Percentiles rank a stretch among this genome's conserved stretches.
Conservation (phyloP, 2,113 vertebrate species). For the Phaethornis superciliosus region DNA sequence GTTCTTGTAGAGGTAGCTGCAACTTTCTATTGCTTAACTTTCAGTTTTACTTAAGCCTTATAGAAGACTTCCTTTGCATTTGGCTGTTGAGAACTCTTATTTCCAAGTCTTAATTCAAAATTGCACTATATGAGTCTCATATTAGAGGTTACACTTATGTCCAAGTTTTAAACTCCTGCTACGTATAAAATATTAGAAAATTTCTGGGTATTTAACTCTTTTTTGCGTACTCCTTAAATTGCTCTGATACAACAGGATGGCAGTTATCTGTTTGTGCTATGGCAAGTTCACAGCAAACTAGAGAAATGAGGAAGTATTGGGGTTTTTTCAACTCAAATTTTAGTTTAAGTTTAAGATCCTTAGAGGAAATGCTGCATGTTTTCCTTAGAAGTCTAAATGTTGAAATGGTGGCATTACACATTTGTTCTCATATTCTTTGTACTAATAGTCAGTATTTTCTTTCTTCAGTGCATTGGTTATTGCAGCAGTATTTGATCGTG, state of each 20-base stretch:
- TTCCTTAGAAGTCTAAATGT: not conserved
- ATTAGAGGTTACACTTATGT: not conserved
- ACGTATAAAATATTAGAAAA: not conserved
- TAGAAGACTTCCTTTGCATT: not conserved
- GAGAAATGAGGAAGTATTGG: not conserved
- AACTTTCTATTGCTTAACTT: constrained; percentile 1
- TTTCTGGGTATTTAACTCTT: not conserved
- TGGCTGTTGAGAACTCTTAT: not conserved
- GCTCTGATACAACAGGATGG: not conserved
- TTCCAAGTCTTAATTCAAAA: constrained; percentile 16
- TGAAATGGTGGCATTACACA: not conserved
- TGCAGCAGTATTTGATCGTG: constrained; percentile 86
- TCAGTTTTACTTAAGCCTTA: not conserved
- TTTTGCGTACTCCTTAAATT: not conserved
- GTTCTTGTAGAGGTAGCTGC: not conserved
- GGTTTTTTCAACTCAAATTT: not conserved
- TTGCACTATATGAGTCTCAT: not conserved
- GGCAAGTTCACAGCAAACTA: not conserved
- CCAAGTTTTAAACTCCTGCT: not conserved
- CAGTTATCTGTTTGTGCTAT: not conserved
- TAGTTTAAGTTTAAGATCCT: not conserved
- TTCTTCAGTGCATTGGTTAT: constrained; percentile 84
- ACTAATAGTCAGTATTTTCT: not conserved
- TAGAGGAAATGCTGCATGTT: not conserved
- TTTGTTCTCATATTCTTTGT: not conserved